These are phyloP conservation scores for Andricus curvator DNA, from an alignment of 2,888 invertebrate genomes.

Conservation along the genomic window DNA sequence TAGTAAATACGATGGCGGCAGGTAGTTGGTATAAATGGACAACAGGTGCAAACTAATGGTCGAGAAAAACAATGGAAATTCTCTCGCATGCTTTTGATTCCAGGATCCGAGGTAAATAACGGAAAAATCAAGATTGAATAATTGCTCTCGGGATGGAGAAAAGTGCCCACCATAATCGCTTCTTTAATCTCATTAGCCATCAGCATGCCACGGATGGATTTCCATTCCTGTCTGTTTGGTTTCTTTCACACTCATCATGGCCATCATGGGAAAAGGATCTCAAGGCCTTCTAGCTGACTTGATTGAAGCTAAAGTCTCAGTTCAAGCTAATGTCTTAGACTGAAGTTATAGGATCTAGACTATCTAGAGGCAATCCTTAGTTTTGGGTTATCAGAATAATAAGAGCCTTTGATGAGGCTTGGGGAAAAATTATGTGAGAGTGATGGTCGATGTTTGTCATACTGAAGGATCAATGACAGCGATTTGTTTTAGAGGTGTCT, in stretches of 20 bases:
- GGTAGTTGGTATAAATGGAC: constrained; percentile 25
- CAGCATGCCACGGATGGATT: neutral
- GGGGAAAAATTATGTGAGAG: too few relatives aligned
- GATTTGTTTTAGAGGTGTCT: neutral
- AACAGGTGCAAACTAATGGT: constrained; percentile 54
- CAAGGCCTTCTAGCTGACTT: neutral
- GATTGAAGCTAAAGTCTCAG: neutral
- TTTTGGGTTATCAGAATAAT: too few relatives aligned
- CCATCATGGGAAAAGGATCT: neutral
- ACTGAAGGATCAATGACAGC: too few relatives aligned
- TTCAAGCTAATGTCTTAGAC: neutral
- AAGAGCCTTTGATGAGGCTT: too few relatives aligned
- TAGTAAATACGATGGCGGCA: constrained; percentile 33
- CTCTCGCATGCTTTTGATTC: constrained; percentile 37
- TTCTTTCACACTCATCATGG: constrained; percentile 17
- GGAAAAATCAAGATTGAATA: constrained; percentile 27
- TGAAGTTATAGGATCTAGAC: neutral
- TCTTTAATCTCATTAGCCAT: constrained; percentile 16
- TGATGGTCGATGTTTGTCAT: too few relatives aligned
- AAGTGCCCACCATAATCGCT: constrained; percentile 5
- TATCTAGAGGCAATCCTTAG: neutral
- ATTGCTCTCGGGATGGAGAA: neutral
- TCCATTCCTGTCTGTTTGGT: constrained; percentile 11
- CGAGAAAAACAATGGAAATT: constrained; percentile 41
- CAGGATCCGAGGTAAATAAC: neutral